Evolutionary conservation across 30 jellyfish, hydroid and myxozoan genomes (phyloP), one percentile per base, ranked within the genome.

Genomic region (Pseudorhiza aurosa): DNA sequence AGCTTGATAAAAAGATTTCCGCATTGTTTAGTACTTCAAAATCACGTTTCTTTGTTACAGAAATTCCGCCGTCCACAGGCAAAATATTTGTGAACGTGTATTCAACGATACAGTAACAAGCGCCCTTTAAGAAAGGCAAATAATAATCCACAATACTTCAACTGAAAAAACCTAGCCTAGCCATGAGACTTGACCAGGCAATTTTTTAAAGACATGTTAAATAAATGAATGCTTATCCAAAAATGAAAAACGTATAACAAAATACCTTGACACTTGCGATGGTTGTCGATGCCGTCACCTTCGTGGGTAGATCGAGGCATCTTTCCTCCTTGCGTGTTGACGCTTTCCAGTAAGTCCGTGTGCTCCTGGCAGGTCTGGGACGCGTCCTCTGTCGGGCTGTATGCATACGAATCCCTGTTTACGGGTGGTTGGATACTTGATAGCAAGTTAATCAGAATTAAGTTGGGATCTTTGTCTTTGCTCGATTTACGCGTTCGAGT

Each of bases 361-460:
- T 27, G 60, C 75, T 72, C 42, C 24, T 51, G 65, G 67, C 31
- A 29, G 36, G 57, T 27, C 36, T 71, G 76, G 44, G 88, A 9
- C 56, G 75, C 49, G 58, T 70, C 85, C 14, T 84, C 83, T 26
- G 65, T 58, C 75, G 70, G 74, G 53, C 75, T 57, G 79, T 57
- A 42, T 58, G 88, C 18, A 35, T 58, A 60, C 17, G 95, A 83
- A 68, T 83, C 95, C 70, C 88, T 59, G 51, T 69, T 78, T 46
- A 46, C 89, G 4, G 97, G 97, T 44, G 97, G 97, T 50, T 76
- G 83, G 25, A 90, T 90, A 47, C 85, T 79, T 12, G 97, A 82
- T 24, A 90, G 73, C 75, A 83, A 75, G 64, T 90, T 69, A 28
- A 88, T 46, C 49, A 90, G 72, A 30, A 90, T 85, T 25, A 82